Conservation (phyloP, 2,888 invertebrate species). For the Diadegma fenestrale region DNA sequence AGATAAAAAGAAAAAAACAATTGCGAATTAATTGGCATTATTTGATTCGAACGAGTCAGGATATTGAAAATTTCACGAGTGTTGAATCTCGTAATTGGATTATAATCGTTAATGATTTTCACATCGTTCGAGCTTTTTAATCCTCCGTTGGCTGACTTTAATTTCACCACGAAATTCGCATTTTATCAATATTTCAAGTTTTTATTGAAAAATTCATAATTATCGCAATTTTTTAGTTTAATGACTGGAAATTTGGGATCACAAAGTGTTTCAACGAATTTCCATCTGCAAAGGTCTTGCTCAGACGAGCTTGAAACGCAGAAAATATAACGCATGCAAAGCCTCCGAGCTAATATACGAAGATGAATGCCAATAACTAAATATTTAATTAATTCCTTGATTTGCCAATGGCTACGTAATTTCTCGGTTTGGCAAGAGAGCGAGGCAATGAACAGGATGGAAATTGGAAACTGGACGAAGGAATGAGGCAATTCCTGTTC, state of each 20-base stretch:
- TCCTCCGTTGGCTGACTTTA: too few species aligned
- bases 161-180: too few species aligned
- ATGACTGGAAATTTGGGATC: neutral
- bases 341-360: neutral
- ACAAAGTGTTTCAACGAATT: neutral
- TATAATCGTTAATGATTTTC: too few species aligned
- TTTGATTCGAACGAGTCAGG: neutral
- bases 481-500: constrained; percentile 78
- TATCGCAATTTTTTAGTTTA: neutral
- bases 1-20: neutral
- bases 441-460: constrained; percentile 7
- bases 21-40: neutral
- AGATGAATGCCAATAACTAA: constrained; percentile 27
- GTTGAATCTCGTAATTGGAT: too few species aligned
- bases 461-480: constrained; percentile 58
- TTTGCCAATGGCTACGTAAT: constrained; percentile 30
- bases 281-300: neutral
- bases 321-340: constrained; percentile 8
- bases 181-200: too few species aligned
- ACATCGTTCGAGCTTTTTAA: too few species aligned
- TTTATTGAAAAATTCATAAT: neutral
- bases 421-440: neutral
- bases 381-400: constrained; percentile 25
- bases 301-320: neutral
- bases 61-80: neutral